Percentiles rank a stretch among this genome's conserved stretches.
Conservation (phyloP, 2,113 vertebrate species). For the Vulpes lagopus region DNA sequence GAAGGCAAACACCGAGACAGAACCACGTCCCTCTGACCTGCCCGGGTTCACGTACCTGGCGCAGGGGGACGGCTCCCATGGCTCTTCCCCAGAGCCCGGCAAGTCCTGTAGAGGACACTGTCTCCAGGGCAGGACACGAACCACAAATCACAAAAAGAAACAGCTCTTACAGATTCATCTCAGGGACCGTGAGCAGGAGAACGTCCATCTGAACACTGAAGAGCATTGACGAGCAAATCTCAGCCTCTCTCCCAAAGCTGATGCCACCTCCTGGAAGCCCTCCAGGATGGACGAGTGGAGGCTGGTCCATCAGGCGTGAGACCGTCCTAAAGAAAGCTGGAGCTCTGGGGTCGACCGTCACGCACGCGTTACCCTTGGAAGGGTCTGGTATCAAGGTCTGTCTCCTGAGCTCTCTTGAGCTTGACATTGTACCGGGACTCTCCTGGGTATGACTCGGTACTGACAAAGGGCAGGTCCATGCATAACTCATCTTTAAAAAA, state of each 20-base stretch:
- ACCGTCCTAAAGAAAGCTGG: background rate
- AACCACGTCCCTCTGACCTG: background rate
- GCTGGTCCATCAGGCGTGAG: background rate
- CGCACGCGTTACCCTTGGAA: no score
- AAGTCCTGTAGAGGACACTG: background rate
- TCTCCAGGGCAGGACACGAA: background rate
- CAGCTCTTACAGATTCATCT: background rate
- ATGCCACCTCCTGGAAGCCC: background rate
- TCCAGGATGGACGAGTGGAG: background rate
- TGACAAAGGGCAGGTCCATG: background rate
- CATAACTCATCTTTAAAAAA: background rate
- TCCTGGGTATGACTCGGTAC: background rate
- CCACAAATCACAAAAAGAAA: background rate
- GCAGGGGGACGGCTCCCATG: rapidly evolving
- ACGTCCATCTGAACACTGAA: rapidly evolving
- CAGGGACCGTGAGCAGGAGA: background rate
- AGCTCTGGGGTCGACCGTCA: background rate
- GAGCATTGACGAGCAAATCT: background rate
- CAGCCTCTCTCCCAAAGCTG: background rate
- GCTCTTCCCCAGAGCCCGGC: background rate
- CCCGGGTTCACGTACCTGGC: constrained; percentile 5
- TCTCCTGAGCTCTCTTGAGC: background rate
- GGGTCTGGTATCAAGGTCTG: background rate
- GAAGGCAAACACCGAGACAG: rapidly evolving
- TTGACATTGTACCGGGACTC: rapidly evolving